phyloP scores from a whole-genome alignment of 2,797 vertebrate genomes.

The Macropus fuliginosus region DNA sequence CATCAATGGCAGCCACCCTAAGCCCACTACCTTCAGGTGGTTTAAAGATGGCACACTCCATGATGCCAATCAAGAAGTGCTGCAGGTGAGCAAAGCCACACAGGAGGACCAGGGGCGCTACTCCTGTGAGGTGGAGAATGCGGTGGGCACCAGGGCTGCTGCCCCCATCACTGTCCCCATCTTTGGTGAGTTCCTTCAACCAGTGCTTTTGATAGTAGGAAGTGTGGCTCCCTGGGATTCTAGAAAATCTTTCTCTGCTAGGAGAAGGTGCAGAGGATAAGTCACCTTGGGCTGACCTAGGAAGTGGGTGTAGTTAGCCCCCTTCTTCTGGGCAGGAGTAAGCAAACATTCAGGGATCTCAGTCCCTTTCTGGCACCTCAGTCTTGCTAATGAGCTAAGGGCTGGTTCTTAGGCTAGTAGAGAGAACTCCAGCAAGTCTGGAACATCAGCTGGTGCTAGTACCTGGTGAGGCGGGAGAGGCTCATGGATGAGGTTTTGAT shows the following conservation, averaged over 20 bases:
- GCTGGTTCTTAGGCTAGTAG: not conserved
- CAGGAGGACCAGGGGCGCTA: constrained; percentile 81
- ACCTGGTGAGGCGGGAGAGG: not conserved
- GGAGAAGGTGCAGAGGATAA: not conserved
- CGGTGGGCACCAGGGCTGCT: constrained; percentile 1
- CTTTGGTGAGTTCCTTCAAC: constrained; percentile 82
- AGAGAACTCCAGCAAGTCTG: not conserved
- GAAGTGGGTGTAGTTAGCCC: not conserved
- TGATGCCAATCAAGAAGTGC: not conserved
- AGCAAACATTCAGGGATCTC: not conserved
- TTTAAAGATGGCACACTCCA: constrained; percentile 73
- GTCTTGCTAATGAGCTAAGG: not conserved
- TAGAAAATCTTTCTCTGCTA: not conserved
- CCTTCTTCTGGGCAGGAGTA: not conserved
- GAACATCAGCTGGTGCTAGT: not conserved
- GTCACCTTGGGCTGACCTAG: not conserved
- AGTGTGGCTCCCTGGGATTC: not conserved
- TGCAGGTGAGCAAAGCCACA: constrained; percentile 55
- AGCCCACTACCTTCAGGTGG: constrained; percentile 68
- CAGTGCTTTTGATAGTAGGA: not conserved
- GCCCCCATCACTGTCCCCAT: constrained; percentile 60
- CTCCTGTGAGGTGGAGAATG: constrained; percentile 79
- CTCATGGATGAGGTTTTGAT: not conserved
- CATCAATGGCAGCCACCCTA: constrained; percentile 82
- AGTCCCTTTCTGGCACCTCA: not conserved